Conservation (phyloP, 2,797 vertebrate genomes). For the Lagodon rhomboides region DNA sequence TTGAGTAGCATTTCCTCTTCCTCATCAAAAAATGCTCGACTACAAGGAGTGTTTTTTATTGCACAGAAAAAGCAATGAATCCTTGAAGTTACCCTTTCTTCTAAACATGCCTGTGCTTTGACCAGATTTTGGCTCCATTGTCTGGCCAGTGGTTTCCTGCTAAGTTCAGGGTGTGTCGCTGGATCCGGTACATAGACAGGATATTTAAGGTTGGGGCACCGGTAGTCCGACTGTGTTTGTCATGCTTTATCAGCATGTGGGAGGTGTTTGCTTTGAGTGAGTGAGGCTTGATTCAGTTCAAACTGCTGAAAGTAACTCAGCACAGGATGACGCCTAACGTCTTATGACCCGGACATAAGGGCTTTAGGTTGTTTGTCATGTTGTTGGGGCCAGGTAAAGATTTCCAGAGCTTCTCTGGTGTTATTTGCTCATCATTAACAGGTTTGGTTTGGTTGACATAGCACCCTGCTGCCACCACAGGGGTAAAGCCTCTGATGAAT, state of each 20-base stretch:
- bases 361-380: neutral
- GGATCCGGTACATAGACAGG: constrained; percentile 60
- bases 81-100: neutral
- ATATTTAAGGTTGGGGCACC: constrained; percentile 50
- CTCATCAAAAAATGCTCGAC: neutral
- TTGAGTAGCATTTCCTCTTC: neutral
- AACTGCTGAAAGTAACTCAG: neutral
- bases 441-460: constrained; percentile 41
- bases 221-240: constrained; percentile 24
- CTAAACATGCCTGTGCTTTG: neutral
- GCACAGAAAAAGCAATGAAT: no score
- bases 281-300: neutral
- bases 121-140: constrained; percentile 28
- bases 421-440: constrained; percentile 21
- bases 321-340: neutral
- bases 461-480: constrained; percentile 14
- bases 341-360: constrained; percentile 2
- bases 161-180: constrained; percentile 64
- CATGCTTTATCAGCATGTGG: neutral
- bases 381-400: neutral
- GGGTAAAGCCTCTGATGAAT: constrained; percentile 33
- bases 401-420: neutral
- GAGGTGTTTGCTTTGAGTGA: constrained; percentile 47
- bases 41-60: neutral
- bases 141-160: constrained; percentile 33